These are phyloP conservation scores for Eulemur rufifrons DNA, from an alignment of 2,113 vertebrate genomes.

Conservation along the genomic window DNA sequence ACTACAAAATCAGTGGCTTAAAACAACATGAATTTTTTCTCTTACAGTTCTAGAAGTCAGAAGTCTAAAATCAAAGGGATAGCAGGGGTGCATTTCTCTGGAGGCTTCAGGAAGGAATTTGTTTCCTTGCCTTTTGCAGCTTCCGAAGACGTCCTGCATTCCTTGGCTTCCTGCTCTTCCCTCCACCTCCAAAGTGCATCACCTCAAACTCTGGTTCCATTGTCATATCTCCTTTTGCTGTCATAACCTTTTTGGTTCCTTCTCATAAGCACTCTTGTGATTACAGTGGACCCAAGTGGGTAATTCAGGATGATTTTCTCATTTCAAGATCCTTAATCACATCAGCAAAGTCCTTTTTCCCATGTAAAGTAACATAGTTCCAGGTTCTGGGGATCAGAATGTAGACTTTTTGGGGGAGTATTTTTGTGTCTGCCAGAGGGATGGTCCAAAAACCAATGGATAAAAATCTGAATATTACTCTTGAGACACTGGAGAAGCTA, in stretches of 20 bases:
- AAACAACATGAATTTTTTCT: neutral
- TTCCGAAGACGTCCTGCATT: neutral
- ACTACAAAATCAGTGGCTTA: neutral
- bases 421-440: neutral
- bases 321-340: neutral
- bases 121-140: neutral
- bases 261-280: neutral
- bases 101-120: neutral
- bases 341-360: neutral
- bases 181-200: neutral
- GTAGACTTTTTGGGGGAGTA: neutral
- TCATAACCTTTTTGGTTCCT: neutral
- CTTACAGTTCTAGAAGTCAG: neutral
- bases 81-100: neutral
- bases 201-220: neutral
- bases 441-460: neutral
- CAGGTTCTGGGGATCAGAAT: neutral
- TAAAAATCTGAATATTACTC: neutral
- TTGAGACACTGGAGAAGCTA: neutral
- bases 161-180: accelerated
- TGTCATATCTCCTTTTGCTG: neutral
- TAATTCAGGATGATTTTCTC: neutral
- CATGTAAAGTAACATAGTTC: neutral
- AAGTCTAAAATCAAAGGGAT: neutral
- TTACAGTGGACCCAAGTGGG: too few species aligned